Evolutionary conservation across 2,888 invertebrate genomes (phyloP), one percentile per base, ranked within the genome.

Genomic region (Mesochorus sp.): DNA sequence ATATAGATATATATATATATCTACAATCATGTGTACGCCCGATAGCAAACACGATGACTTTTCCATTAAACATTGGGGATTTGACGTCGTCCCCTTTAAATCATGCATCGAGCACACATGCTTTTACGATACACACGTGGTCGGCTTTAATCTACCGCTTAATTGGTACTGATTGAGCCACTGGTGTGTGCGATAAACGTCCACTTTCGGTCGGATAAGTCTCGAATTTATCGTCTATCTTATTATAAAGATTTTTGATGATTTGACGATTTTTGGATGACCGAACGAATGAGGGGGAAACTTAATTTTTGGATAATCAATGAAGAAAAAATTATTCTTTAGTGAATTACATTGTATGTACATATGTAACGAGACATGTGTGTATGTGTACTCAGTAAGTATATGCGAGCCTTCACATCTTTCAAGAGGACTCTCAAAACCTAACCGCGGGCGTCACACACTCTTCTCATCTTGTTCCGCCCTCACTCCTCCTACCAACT

Each of bases 371-470:
- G 8, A 49, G 12, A 49, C 12, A 26, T 5, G 12, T 19, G 14
- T 24, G 80, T 80, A 76, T 82, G 82, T 85, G 86, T 86, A 84
- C 85, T 76, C 68, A 73, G 82, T 88, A 89, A 89, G 88, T 87
- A 87, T 88, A 88, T 89, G 87, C 86, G 84, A 85, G 85, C 83
- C 86, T 88, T 88, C 87, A n/a, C n/a, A 86, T 87, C 86, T 87
- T 82, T 67, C 81, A 80, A 76, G 83, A 88, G 88, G 76, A 81
- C 85, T 82, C 87, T 89, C 81, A 79, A 73, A 86, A 85, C 83
- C 83, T 87, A 84, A 88, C 89, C 89, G 88, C 87, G 85, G 89
- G 89, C 89, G 85, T 86, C 81, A 83, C 83, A 73, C 55, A 84
- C 87, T 85, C 81, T 66, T 39, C 28, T 62, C 39, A 8, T 39